These are phyloP conservation scores for Pelvicachromis taeniatus DNA, from an alignment of 2,113 vertebrate genomes.

Conservation along the genomic window DNA sequence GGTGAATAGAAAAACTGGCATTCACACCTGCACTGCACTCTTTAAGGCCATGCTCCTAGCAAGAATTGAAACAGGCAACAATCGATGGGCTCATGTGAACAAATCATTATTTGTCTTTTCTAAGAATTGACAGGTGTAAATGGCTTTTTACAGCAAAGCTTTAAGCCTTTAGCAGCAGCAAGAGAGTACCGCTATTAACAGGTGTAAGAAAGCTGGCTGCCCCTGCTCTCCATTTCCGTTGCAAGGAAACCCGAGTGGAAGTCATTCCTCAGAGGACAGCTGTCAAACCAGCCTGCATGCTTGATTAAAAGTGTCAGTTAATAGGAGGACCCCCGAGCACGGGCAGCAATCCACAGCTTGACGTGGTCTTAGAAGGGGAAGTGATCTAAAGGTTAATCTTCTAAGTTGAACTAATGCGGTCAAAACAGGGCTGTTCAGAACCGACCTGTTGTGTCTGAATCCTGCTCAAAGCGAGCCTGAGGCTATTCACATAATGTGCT, in stretches of 20 bases:
- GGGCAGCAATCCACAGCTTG: neutral
- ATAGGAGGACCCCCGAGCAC: constrained; percentile 4
- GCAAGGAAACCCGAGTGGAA: constrained; percentile 26
- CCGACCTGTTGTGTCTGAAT: neutral
- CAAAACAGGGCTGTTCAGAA: neutral
- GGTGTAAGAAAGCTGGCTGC: constrained; percentile 5
- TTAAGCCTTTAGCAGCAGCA: neutral
- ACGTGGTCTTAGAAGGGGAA: neutral
- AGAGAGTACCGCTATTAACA: neutral
- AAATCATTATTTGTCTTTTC: neutral
- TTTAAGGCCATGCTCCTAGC: neutral
- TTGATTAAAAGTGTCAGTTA: constrained; percentile 16
- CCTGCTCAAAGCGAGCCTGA: neutral
- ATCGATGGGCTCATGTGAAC: neutral
- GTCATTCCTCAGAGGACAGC: constrained; percentile 31
- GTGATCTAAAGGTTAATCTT: neutral
- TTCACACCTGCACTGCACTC: neutral
- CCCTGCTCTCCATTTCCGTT: neutral
- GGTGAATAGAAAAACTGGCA: neutral
- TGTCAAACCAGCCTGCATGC: constrained; percentile 13
- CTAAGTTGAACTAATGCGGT: neutral
- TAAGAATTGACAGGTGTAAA: neutral
- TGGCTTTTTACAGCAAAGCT: neutral
- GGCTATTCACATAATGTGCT: neutral
- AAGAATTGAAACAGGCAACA: neutral